Evolutionary conservation across 2,888 invertebrate genomes (phyloP), one percentile per base, ranked within the genome.

Genomic region (Tricholauxania praeusta): DNA sequence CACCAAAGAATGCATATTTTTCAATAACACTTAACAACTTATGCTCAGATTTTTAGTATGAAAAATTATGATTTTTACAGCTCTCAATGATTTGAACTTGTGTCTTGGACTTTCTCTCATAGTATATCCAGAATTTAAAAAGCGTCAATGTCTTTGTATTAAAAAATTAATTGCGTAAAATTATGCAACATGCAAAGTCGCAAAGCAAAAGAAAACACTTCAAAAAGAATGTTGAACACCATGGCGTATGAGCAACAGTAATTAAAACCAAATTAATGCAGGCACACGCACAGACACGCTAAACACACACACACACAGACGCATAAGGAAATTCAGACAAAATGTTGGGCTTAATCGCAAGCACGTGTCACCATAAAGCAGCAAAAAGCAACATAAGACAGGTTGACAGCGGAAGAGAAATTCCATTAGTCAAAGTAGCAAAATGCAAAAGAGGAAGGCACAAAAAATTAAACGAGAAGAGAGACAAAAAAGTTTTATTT

Each of bases 211-310:
- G 10, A 39, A 10, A 39, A 39, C 10, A 39, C 39, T 10, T 7
- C 7, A 39, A 39, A 39, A 8, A 62, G 60, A 14, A 32, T 47
- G 0, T 17, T 28, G 32, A 62, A 28, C n/a, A 15, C 12, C 39
- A 17, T 39, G 60, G 47, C 60, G 60, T 62, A 62, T 62, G 60
- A 62, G 60, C 60, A 17, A 62, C 60, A 62, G 28, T 62, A 28
- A 62, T 62, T 62, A 62, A 62, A 47, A 28, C 17, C n/a, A 22
- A 55, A 55, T 55, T 55, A 55, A 55, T 3, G n/a, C 55, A 55
- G 12, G 55, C 55, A n/a, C 55, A 55, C 55, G 22, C 55, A n/a
- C 55, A 19, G 12, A n/a, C 17, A 6, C 55, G 5, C 17, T 39
- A 2, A 4, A 55, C 55, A 55, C 55, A 12, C 12, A 55, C 19